These are phyloP conservation scores for Lathronympha strigana DNA, from an alignment of 2,888 invertebrate species.

Conservation along the genomic window DNA sequence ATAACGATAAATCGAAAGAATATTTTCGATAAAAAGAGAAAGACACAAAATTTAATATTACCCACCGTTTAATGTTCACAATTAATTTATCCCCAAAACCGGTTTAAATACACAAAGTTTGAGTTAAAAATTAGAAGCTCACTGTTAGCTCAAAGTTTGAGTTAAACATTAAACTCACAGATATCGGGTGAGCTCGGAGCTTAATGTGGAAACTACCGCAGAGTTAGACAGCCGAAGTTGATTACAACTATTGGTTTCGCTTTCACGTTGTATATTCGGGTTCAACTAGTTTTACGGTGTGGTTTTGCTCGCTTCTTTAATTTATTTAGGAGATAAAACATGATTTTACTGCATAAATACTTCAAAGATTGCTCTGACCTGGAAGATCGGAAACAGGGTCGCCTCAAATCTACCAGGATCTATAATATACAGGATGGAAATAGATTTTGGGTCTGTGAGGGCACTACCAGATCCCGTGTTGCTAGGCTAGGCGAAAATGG, in stretches of 20 bases:
- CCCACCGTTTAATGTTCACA: neutral
- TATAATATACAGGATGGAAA: too few species aligned
- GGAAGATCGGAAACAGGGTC: too few species aligned
- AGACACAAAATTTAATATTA: neutral
- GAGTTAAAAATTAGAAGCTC: conserved; percentile 5
- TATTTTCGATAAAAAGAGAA: too few species aligned
- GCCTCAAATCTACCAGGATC: too few species aligned
- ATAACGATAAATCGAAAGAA: too few species aligned
- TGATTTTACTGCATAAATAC: neutral
- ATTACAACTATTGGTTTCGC: conserved; percentile 18
- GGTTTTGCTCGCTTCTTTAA: neutral
- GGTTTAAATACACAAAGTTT: neutral
- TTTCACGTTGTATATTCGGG: conserved; percentile 6
- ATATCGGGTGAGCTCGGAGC: neutral
- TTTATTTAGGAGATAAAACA: neutral
- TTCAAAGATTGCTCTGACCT: too few species aligned
- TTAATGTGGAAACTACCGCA: conserved; percentile 14
- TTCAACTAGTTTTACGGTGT: neutral
- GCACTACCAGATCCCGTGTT: too few species aligned
- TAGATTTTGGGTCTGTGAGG: too few species aligned
- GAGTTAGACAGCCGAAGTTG: neutral
- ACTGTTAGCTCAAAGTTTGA: conserved; percentile 3
- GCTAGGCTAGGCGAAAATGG: too few species aligned
- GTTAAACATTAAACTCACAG: conserved; percentile 12
- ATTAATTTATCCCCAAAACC: neutral